A percentile compares a stretch with the other conserved stretches of the same genome.
phyloP scores from a whole-genome alignment of 1,140 invertebrate genomes.

The Rhizoglyphus robini region DNA sequence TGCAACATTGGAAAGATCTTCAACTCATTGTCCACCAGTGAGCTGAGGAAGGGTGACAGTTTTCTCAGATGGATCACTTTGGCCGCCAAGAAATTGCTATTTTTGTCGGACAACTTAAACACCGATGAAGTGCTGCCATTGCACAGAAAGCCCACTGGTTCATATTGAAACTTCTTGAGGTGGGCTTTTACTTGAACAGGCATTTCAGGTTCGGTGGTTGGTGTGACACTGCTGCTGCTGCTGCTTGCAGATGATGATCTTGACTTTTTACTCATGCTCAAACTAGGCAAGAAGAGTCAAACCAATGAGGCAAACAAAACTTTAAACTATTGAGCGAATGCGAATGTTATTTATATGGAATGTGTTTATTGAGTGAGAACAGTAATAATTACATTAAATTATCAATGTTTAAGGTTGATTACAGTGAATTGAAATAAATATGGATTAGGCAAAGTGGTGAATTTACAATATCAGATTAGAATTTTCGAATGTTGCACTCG shows the following conservation, averaged over 20 bases:
- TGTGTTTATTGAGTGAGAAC: too few species aligned
- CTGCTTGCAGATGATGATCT: too few species aligned
- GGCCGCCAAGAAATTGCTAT: background rate
- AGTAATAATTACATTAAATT: too few species aligned
- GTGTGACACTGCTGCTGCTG: background rate
- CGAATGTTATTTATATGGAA: background rate
- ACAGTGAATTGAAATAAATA: too few species aligned
- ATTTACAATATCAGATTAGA: background rate
- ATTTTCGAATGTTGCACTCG: too few species aligned
- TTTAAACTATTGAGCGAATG: background rate
- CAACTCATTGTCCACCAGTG: background rate
- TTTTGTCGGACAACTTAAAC: background rate
- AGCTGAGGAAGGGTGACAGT: background rate
- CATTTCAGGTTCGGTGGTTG: too few species aligned
- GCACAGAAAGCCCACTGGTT: background rate
- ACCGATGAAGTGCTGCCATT: slow-evolving; percentile 1
- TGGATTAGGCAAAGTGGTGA: background rate
- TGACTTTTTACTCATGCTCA: too few species aligned
- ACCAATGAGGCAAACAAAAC: too few species aligned
- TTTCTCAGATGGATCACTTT: background rate
- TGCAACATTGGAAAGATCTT: background rate
- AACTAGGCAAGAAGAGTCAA: too few species aligned
- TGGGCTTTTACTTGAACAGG: background rate
- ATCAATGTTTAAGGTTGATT: too few species aligned
- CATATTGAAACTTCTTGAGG: background rate